phyloP scores from a whole-genome alignment of 2,113 vertebrate species.

The Brevimyrus niger region DNA sequence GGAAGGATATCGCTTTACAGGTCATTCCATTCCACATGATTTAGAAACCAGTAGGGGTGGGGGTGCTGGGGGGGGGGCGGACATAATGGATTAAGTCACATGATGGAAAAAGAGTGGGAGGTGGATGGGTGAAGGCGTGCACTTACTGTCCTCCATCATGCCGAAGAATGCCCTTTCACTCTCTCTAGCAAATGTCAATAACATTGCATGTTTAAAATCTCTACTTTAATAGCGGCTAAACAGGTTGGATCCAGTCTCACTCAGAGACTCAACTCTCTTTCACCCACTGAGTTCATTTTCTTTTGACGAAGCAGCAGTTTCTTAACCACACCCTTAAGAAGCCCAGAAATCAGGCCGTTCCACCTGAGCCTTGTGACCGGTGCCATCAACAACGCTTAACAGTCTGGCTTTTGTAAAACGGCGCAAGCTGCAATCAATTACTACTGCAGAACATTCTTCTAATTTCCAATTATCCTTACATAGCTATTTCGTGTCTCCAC shows the following conservation, averaged over 20 bases:
- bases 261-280: neutral
- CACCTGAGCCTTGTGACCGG: neutral
- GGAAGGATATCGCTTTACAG: neutral
- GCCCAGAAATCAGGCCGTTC: neutral
- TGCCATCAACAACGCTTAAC: neutral
- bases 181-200: neutral
- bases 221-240: neutral
- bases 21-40: neutral
- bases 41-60: neutral
- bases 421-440: neutral
- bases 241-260: neutral
- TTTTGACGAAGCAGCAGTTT: neutral
- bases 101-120: neutral
- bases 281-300: neutral
- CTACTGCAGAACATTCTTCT: neutral
- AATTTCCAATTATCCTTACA: neutral
- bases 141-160: neutral
- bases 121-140: neutral
- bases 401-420: neutral
- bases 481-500: neutral
- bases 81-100: conserved; percentile 4
- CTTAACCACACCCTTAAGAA: neutral
- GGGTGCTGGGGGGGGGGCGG: neutral
- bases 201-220: neutral
- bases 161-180: neutral